Evolutionary conservation across 2,113 vertebrate species (phyloP).

Genomic region (Dicrurus megarhynchus): DNA sequence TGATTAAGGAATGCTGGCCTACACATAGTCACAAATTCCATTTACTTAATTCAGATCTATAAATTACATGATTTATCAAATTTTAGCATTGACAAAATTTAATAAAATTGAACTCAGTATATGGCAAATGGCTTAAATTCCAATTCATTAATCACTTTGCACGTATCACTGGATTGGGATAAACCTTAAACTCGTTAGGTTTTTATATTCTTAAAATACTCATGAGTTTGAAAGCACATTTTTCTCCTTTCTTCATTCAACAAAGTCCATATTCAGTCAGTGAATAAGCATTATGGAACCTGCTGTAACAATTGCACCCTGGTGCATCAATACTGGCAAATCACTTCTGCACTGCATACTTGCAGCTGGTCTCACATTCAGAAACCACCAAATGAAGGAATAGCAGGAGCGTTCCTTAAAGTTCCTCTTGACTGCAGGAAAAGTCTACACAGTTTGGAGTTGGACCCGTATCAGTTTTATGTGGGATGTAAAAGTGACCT

Average conservation of each 20-base stretch:
- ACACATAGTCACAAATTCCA: neutral
- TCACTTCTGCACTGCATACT: neutral
- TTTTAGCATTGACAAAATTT: neutral
- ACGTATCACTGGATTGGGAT: neutral
- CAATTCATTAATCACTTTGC: neutral
- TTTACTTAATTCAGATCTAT: neutral
- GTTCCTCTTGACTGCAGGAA: neutral
- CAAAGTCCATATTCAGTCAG: neutral
- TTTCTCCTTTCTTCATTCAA: neutral
- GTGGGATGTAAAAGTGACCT: neutral
- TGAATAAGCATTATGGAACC: neutral
- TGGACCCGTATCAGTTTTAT: neutral
- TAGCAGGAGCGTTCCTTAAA: neutral
- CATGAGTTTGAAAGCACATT: neutral
- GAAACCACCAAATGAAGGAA: neutral
- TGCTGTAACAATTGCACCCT: neutral
- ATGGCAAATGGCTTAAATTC: neutral
- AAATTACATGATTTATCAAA: neutral
- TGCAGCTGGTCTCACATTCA: neutral
- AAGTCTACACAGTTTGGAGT: neutral
- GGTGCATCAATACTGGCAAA: neutral
- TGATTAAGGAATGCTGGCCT: neutral
- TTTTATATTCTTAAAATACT: neutral
- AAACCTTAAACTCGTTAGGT: neutral
- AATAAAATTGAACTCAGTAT: neutral